A percentile compares a stretch with the other conserved stretches of the same genome.
These are phyloP conservation scores for Recurvirostra avosetta DNA, from an alignment of 2,113 vertebrate genomes.

Conservation along the genomic window DNA sequence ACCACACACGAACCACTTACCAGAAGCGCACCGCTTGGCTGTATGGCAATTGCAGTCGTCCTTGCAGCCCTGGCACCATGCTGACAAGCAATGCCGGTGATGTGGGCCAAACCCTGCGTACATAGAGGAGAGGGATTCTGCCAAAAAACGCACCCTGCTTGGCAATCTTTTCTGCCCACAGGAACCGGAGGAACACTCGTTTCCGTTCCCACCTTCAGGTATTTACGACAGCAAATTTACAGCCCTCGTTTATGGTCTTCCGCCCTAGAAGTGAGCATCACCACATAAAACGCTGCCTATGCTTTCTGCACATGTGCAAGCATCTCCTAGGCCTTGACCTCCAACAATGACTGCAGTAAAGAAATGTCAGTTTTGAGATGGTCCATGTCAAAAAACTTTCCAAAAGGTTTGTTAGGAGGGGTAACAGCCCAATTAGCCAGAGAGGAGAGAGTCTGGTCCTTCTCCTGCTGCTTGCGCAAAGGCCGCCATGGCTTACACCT, in stretches of 20 bases:
- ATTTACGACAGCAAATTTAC: not conserved
- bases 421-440: not conserved
- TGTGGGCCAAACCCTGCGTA: not conserved
- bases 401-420: not conserved
- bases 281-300: not conserved
- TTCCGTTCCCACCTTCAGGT: not conserved
- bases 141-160: not conserved
- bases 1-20: not conserved
- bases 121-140: not conserved
- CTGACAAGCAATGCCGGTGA: not conserved
- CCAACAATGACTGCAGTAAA: not conserved
- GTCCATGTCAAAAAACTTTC: not conserved
- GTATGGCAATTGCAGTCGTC: not conserved
- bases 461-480: not conserved
- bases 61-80: not conserved
- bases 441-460: not conserved
- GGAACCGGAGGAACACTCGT: not conserved
- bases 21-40: not conserved
- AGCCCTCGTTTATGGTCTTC: not conserved
- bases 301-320: fast-evolving
- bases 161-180: not conserved
- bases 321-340: not conserved
- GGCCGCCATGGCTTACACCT: not conserved
- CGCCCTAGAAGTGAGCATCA: fast-evolving
- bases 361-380: not conserved